These are phyloP conservation scores for Myotis planiceps DNA, from an alignment of 2,797 vertebrate genomes.

Conservation along the genomic window DNA sequence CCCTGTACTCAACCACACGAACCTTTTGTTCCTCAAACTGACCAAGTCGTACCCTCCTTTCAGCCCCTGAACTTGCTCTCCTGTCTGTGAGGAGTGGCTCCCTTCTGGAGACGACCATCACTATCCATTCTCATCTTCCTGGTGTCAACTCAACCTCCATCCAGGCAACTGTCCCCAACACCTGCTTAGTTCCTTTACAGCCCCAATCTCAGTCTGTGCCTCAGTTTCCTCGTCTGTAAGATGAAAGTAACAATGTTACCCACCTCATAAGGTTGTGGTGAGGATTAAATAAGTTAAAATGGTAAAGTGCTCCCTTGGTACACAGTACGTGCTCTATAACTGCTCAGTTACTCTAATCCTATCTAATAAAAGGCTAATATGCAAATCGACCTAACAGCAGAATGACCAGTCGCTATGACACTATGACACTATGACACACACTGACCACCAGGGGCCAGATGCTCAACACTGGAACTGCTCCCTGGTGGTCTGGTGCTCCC, in stretches of 20 bases:
- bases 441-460: too few species aligned
- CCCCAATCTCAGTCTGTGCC: not conserved
- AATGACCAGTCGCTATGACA: too few species aligned
- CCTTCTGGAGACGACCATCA: not conserved
- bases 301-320: not conserved
- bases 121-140: not conserved
- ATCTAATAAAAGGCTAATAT: too few species aligned
- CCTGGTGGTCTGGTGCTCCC: too few species aligned
- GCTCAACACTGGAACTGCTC: too few species aligned
- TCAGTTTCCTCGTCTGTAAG: not conserved
- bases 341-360: too few species aligned
- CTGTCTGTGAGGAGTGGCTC: accelerated
- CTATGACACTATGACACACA: too few species aligned
- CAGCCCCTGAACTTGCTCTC: not conserved
- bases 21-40: not conserved
- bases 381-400: too few species aligned
- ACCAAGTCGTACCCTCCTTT: not conserved
- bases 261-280: not conserved
- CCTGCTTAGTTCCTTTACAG: not conserved
- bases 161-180: not conserved
- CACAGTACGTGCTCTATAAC: not conserved
- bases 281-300: not conserved
- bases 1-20: not conserved
- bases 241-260: not conserved
- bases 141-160: not conserved